Conservation (phyloP, 2,888 invertebrate genomes). For the Amphipyra tragopoginis region DNA sequence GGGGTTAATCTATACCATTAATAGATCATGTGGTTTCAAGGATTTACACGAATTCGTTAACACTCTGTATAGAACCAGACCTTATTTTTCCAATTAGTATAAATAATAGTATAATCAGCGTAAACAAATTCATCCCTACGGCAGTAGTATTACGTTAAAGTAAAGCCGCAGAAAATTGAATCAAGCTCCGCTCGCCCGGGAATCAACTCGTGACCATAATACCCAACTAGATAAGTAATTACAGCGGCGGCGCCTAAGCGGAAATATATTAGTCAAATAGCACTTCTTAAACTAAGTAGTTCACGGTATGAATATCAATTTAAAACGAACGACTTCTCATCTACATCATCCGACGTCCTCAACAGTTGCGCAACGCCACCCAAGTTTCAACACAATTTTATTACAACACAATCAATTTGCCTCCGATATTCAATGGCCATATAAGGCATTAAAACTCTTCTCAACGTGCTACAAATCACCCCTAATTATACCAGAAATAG, state of each 20-base stretch:
- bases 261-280: constrained; percentile 47
- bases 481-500: constrained; percentile 27
- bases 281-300: constrained; percentile 46
- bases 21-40: no score
- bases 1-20: no score
- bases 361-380: constrained; percentile 32
- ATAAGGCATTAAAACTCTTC: constrained; percentile 21
- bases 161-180: constrained; percentile 41
- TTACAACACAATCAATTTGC: constrained; percentile 38
- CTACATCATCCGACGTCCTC: constrained; percentile 20
- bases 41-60: no score
- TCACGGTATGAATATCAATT: constrained; percentile 42
- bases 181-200: constrained; percentile 28
- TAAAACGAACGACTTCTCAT: constrained; percentile 26
- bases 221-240: constrained; percentile 48
- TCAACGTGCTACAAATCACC: constrained; percentile 11
- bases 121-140: constrained; percentile 27
- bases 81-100: constrained; percentile 23
- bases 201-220: constrained; percentile 47
- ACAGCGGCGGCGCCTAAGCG: constrained; percentile 35
- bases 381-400: constrained; percentile 34
- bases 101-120: constrained; percentile 17
- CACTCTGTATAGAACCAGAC: no score
- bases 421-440: constrained; percentile 35
- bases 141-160: constrained; percentile 26